Conservation (phyloP, 2,888 invertebrate genomes). For the Heliconius sara region DNA sequence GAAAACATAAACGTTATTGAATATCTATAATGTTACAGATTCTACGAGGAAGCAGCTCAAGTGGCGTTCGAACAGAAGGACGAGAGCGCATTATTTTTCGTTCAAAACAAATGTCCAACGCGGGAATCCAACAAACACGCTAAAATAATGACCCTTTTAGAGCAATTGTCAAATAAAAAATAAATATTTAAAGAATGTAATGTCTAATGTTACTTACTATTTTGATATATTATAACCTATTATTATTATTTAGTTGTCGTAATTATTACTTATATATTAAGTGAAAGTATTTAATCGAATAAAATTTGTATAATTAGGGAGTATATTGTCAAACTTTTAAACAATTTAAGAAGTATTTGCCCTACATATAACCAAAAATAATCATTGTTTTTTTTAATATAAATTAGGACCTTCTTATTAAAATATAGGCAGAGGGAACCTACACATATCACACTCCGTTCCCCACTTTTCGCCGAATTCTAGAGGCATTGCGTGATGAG, state of each 20-base stretch:
- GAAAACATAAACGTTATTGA: too few species aligned
- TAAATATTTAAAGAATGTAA: conserved; percentile 1
- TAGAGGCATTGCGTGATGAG: too few species aligned
- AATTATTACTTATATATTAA: too few species aligned
- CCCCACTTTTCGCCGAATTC: too few species aligned
- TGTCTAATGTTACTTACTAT: neutral
- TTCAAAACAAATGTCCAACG: conserved; percentile 86
- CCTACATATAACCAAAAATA: too few species aligned
- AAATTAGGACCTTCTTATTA: too few species aligned
- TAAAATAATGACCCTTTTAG: conserved; percentile 65
- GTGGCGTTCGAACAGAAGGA: conserved; percentile 92
- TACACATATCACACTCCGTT: too few species aligned
- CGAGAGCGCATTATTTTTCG: conserved; percentile 85
- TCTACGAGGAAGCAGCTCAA: conserved; percentile 90
- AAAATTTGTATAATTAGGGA: neutral
- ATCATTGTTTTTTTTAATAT: too few species aligned
- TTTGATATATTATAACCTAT: neutral
- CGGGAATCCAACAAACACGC: conserved; percentile 63
- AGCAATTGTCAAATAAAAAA: conserved; percentile 61
- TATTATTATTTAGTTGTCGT: neutral
- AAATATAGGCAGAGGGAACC: too few species aligned
- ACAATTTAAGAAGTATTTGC: too few species aligned
- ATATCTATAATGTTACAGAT: conserved; percentile 73
- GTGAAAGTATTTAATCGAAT: neutral
- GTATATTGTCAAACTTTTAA: neutral